These are phyloP conservation scores for Mastacembelus armatus DNA, from an alignment of 2,797 vertebrate genomes.

Conservation along the genomic window DNA sequence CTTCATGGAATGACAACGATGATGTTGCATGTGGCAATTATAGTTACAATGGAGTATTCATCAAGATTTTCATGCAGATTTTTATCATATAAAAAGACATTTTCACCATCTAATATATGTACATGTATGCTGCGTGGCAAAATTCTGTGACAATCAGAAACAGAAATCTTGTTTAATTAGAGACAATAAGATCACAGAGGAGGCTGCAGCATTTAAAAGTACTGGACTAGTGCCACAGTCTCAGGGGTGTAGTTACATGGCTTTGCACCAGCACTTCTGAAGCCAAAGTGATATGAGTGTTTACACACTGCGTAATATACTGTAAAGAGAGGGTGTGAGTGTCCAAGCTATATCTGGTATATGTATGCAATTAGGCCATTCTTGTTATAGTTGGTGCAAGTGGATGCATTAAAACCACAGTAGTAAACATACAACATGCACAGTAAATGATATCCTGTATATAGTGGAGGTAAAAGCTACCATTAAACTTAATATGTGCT, in stretches of 20 bases:
- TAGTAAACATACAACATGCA: background rate
- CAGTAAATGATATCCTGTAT: slow-evolving; percentile 1
- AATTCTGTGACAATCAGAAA: background rate
- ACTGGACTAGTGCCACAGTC: slow-evolving; percentile 24
- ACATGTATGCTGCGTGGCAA: background rate
- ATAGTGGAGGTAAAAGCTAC: too few relatives aligned
- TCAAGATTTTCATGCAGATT: slow-evolving; percentile 5
- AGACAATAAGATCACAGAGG: slow-evolving; percentile 18
- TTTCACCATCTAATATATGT: slow-evolving; percentile 2
- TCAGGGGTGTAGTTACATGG: slow-evolving; percentile 18
- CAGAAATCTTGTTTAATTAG: slow-evolving; percentile 11
- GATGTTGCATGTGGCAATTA: slow-evolving; percentile 23
- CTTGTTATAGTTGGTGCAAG: background rate
- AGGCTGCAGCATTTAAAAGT: slow-evolving; percentile 24
- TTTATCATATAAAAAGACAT: slow-evolving; percentile 8
- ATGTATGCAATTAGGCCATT: slow-evolving; percentile 19
- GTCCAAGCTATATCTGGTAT: slow-evolving; percentile 21
- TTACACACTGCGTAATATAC: slow-evolving; percentile 16
- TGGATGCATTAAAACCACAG: background rate
- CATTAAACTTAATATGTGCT: too few relatives aligned
- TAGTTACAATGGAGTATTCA: slow-evolving; percentile 6
- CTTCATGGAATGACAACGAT: background rate
- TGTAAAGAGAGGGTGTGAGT: slow-evolving; percentile 10
- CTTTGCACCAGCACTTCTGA: slow-evolving; percentile 12
- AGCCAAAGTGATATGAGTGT: background rate